Base-by-base conservation (phyloP, 2,797 vertebrate genomes). In the Aphelocoma californica region DNA sequence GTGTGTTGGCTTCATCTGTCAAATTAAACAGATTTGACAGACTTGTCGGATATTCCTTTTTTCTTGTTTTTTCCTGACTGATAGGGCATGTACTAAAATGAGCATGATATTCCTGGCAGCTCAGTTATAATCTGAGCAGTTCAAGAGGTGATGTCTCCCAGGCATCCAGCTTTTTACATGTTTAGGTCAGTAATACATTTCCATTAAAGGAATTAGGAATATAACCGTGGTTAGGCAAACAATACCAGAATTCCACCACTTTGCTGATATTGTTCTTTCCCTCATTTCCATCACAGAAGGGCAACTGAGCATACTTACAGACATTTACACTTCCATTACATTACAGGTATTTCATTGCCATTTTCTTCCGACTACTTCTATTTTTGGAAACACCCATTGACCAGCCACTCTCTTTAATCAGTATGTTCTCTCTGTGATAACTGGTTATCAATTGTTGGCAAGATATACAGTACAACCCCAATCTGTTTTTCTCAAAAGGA, bases 401-500 rank as follows among this genome's bases (percentile, higher is more conserved):
- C 54, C 74, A 80, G 79, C 36, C 74, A 71, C 56, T 67, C 53
- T 84, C 79, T 81, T 89, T 42, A 40, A 31, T 54, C 54, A 38
- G 61, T 47, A 54, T 73, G 29, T 91, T 93, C 86, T 86, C 32
- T 75, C 86, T 95, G 88, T 79, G 82, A 83, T 95, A 95, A 96
- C 79, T 85, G 90, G 72, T 42, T 94, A 83, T 89, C 89, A 65
- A 2, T 81, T 90, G 80, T 87, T 86, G 78, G 69, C 94, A 87
- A 90, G 65, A 89, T 47, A 71, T 28, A 72, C 51, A 83, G 90
- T 89, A 83, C 18, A 92, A 89, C 4, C 34, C 80, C 45, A 47
- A 44, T 89, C 80, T 96, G 70, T 38, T 96, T 96, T 96, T 96
- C 81, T 95, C 48, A 62, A 89, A 95, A 95, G 75, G 86, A 97